Conservation (phyloP, 2,888 invertebrate genomes). For the Limulus polyphemus region DNA sequence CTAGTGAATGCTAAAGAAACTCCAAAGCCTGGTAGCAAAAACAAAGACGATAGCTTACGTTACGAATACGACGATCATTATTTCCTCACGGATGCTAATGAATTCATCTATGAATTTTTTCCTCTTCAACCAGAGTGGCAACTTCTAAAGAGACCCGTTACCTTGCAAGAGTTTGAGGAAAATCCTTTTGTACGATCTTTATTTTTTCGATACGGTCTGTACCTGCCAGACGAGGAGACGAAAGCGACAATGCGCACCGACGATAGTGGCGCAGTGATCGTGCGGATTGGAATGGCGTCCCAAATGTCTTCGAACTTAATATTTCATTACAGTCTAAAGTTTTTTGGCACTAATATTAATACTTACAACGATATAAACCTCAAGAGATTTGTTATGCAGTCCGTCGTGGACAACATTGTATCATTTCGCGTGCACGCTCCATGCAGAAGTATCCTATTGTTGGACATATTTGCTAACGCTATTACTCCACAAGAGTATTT, state of each 20-base stretch:
- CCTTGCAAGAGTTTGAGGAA: slow-evolving; percentile 86
- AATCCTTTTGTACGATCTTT: slow-evolving; percentile 90
- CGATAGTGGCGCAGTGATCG: slow-evolving; percentile 90
- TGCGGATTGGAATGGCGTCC: slow-evolving; percentile 88
- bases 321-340: slow-evolving; percentile 96
- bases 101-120: slow-evolving; percentile 99
- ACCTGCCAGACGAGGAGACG: slow-evolving; percentile 76
- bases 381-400: slow-evolving; percentile 94
- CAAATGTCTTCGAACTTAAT: slow-evolving; percentile 90
- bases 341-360: slow-evolving; percentile 74
- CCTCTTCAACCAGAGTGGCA: slow-evolving; percentile 95
- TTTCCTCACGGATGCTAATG: slow-evolving; percentile 96
- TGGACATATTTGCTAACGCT: slow-evolving; percentile 96
- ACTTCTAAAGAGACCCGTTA: slow-evolving; percentile 79
- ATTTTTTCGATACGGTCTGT: slow-evolving; percentile 93
- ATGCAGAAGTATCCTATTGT: slow-evolving; percentile 80
- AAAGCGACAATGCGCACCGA: slow-evolving; percentile 91
- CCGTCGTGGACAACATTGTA: slow-evolving; percentile 27
- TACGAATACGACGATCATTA: slow-evolving; percentile 99
- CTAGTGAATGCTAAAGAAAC: too few relatives aligned
- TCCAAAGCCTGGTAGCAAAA: slow-evolving; percentile 45
- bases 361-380: slow-evolving; percentile 84
- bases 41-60: slow-evolving; percentile 75
- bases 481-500: slow-evolving; percentile 89
- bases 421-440: slow-evolving; percentile 77